Evolutionary conservation across 2,797 vertebrate species (phyloP).

Genomic region (Pangasius larnaudii): DNA sequence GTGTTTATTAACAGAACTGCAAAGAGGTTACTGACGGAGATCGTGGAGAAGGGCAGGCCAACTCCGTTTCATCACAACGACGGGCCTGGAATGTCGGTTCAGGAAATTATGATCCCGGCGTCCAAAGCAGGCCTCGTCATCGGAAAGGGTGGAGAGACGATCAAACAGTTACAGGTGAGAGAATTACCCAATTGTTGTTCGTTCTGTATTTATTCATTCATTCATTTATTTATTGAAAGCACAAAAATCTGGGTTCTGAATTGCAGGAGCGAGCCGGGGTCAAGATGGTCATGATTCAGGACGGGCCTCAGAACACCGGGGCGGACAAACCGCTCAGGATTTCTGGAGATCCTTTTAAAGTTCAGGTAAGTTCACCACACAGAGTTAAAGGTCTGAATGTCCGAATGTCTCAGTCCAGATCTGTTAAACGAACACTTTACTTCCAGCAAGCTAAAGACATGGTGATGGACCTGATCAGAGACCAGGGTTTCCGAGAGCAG

Average conservation of each 20-base stretch:
- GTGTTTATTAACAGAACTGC: constrained; percentile 76
- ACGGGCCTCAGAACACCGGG: constrained; percentile 97
- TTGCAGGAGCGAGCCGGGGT: constrained; percentile 93
- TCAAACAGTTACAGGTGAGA: constrained; percentile 94
- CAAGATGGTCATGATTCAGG: constrained; percentile 99
- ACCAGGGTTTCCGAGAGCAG: constrained; percentile 97
- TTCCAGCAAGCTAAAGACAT: constrained; percentile 98
- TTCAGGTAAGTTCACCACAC: constrained; percentile 80
- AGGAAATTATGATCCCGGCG: constrained; percentile 98
- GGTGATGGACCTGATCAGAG: constrained; percentile 98
- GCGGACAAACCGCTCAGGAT: constrained; percentile 98
- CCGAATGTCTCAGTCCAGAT: neutral
- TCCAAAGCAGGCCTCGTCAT: constrained; percentile 98
- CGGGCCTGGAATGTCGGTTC: constrained; percentile 92
- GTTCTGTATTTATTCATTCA: too few species aligned
- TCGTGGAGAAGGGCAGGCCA: constrained; percentile 96
- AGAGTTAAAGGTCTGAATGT: neutral
- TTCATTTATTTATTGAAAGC: rapidly evolving
- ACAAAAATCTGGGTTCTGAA: neutral
- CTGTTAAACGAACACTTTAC: neutral
- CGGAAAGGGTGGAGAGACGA: constrained; percentile 97
- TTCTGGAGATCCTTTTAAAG: constrained; percentile 98
- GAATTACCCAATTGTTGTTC: neutral
- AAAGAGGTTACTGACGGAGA: constrained; percentile 92
- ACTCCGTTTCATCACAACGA: constrained; percentile 95